Evolutionary conservation across 2,113 vertebrate species (phyloP).

Genomic region (Oceanodroma tethys): DNA sequence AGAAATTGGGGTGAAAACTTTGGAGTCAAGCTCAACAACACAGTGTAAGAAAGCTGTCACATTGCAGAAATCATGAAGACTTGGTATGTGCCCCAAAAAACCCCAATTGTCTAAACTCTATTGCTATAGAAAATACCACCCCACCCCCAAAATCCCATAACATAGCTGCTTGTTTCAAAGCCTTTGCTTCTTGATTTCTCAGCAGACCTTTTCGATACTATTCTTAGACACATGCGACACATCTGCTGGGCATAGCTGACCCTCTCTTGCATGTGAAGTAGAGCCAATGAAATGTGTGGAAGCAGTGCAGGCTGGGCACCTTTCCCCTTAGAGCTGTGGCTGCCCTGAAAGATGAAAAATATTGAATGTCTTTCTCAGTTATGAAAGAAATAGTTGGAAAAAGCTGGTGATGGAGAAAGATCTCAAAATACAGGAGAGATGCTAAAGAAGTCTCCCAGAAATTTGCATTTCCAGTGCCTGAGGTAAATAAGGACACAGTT

Average conservation of each 20-base stretch:
- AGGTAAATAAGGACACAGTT: background rate
- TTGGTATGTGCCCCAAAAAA: background rate
- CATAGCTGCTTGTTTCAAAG: background rate
- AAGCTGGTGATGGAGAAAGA: background rate
- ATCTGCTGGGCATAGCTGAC: background rate
- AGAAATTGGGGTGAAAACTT: background rate
- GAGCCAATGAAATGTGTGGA: background rate
- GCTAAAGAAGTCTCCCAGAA: background rate
- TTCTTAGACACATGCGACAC: background rate
- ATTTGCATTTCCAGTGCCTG: background rate
- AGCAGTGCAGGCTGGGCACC: background rate
- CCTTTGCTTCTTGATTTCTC: background rate
- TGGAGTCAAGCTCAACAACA: background rate
- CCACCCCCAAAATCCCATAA: background rate
- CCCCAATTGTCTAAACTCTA: fast-evolving
- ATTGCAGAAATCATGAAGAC: background rate
- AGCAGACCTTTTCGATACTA: background rate
- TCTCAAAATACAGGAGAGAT: background rate
- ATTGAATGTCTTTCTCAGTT: background rate
- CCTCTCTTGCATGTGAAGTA: background rate
- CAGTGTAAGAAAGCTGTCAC: background rate
- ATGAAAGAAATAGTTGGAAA: background rate
- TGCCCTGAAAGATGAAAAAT: background rate
- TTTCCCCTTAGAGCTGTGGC: background rate
- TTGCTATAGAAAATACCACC: background rate